Evolutionary conservation across 2,113 vertebrate species (phyloP), one percentile per base, ranked within the genome.

Genomic region (Scortum barcoo): DNA sequence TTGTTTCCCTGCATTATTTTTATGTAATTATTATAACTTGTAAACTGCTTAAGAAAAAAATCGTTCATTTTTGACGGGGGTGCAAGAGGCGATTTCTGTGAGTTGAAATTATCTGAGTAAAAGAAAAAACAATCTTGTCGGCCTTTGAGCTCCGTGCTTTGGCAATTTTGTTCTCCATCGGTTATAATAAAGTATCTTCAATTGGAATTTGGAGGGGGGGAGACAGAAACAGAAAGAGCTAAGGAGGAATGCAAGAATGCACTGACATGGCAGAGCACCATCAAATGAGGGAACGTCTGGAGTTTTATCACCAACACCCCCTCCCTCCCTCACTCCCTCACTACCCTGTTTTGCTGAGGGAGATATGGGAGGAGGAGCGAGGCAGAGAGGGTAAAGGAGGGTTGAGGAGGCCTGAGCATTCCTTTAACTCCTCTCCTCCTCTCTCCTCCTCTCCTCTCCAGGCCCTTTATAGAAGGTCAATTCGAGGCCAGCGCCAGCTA

Each of bases 231-330:
- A 84, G 75, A 87, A 86, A 80, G 58, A 90, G 76, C 63, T 9
- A 78, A 61, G 76, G 82, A 91, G 86, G 89, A 91, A 92, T 92
- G 96, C 83, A 93, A 97, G 95, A 97, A 96, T 96, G 95, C 96
- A 96, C 95, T 93, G 94, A 96, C 95, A 96, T 96, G 96, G 96
- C 95, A 95, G 94, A 91, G 92, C 93, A 97, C 96, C 96, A 97
- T 97, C 96, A 97, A 96, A 97, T 97, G 96, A 97, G 96, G 86
- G 96, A 97, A 96, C 84, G 97, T 98, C 97, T 98, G 97, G 96
- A 96, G 94, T 98, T 97, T 98, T 97, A 98, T 99, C 97, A 96
- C 96, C 92, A 83, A 88, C 83, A 65, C 73, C 67, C 85, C 76
- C 78, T 24, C 68, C 62, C 51, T 17, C 73, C 36, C 72, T 22